phyloP scores from a whole-genome alignment of 2,888 invertebrate genomes.

The Netelia virgata region DNA sequence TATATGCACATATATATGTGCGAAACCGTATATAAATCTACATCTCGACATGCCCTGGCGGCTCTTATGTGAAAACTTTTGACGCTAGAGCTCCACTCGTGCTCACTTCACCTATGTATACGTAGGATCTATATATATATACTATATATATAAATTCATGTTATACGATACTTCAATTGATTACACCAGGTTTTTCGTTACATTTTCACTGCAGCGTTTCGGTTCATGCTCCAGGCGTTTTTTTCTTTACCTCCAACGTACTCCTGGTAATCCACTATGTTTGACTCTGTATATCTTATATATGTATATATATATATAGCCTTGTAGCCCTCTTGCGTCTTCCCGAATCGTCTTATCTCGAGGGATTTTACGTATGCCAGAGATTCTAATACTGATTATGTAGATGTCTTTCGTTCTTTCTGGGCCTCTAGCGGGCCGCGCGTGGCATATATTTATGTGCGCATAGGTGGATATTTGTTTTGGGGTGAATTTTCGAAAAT shows the following conservation, averaged over 20 bases:
- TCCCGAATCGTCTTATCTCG: conserved; percentile 45
- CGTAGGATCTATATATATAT: neutral
- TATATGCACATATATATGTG: neutral
- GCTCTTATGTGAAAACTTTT: conserved; percentile 65
- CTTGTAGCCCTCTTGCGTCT: conserved; percentile 19
- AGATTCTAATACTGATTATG: conserved; percentile 57
- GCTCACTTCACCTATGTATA: neutral
- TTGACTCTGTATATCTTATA: conserved; percentile 4
- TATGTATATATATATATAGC: neutral
- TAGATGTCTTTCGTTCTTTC: conserved; percentile 40
- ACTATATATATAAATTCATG: neutral
- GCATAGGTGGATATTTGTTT: neutral
- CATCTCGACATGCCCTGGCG: conserved; percentile 41
- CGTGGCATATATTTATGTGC: conserved; percentile 3
- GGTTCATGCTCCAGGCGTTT: neutral
- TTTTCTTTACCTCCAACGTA: neutral
- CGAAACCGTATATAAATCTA: conserved; percentile 36
- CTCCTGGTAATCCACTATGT: neutral
- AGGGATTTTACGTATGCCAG: conserved; percentile 40
- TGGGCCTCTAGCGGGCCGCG: neutral
- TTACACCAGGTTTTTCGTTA: conserved; percentile 50
- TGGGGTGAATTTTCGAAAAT: conserved; percentile 30
- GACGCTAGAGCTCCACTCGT: conserved; percentile 38
- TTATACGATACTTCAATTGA: conserved; percentile 53
- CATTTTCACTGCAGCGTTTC: neutral